Evolutionary conservation across 1,140 invertebrate species (phyloP).

Genomic region (Solen grandis): DNA sequence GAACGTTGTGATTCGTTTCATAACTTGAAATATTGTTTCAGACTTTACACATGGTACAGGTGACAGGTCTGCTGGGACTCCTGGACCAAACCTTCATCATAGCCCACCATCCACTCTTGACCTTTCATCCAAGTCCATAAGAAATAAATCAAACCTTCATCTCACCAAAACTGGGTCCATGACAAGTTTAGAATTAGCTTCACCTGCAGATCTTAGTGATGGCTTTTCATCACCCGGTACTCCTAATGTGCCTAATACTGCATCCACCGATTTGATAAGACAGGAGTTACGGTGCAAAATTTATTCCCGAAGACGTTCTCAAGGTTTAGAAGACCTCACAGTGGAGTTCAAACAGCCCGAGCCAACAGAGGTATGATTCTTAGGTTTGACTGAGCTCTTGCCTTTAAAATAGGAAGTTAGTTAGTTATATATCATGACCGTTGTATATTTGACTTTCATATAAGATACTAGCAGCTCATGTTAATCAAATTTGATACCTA

Average conservation of each 20-base stretch:
- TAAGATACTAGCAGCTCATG: too few species aligned
- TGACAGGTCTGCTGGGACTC: neutral
- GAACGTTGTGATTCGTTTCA: too few species aligned
- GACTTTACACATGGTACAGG: slow-evolving; percentile 22
- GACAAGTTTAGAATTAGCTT: too few species aligned
- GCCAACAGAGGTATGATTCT: slow-evolving; percentile 38
- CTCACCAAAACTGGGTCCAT: too few species aligned
- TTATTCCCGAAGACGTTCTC: slow-evolving; percentile 44
- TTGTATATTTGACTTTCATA: too few species aligned
- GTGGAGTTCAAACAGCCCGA: slow-evolving; percentile 52
- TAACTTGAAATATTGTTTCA: slow-evolving; percentile 21
- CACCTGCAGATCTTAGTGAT: slow-evolving; percentile 25
- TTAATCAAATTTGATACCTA: too few species aligned
- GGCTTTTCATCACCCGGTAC: slow-evolving; percentile 24
- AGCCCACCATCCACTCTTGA: slow-evolving; percentile 11
- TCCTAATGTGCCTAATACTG: neutral
- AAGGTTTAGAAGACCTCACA: slow-evolving; percentile 47
- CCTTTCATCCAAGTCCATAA: slow-evolving; percentile 9
- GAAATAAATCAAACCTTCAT: too few species aligned
- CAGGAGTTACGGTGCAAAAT: slow-evolving; percentile 45
- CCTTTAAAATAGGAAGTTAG: neutral
- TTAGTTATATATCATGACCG: too few species aligned
- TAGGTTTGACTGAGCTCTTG: neutral
- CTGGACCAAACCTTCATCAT: neutral
- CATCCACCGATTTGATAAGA: slow-evolving; percentile 9